These are phyloP conservation scores for Leucophenga maculata DNA, from an alignment of 2,888 invertebrate genomes.

Conservation along the genomic window DNA sequence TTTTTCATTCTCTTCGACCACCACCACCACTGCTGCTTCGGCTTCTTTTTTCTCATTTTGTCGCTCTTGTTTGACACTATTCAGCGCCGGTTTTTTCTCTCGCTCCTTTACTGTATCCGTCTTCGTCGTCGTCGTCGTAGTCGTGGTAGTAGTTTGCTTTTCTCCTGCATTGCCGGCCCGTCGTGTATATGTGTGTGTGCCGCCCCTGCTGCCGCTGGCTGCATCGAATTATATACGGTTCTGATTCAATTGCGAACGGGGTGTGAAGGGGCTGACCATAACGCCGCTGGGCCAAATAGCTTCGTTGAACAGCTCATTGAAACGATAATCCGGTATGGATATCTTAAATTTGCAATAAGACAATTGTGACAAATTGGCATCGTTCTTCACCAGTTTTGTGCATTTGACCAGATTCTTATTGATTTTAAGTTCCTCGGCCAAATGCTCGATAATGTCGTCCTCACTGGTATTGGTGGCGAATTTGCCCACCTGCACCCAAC, in stretches of 20 bases:
- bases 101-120: neutral
- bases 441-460: conserved; percentile 67
- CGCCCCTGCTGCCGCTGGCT: conserved; percentile 7
- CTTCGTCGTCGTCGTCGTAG: conserved; percentile 12
- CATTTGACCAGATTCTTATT: conserved; percentile 68
- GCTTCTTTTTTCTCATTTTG: conserved; percentile 20
- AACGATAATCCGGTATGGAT: conserved; percentile 69
- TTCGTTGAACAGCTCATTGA: conserved; percentile 69
- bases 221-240: conserved; percentile 61
- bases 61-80: conserved; percentile 31
- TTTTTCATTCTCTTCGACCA: conserved; percentile 25
- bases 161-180: neutral
- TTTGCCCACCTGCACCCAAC: conserved; percentile 69
- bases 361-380: conserved; percentile 66
- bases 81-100: conserved; percentile 26
- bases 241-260: conserved; percentile 68
- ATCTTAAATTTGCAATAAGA: conserved; percentile 69
- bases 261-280: conserved; percentile 69
- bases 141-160: neutral
- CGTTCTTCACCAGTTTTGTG: conserved; percentile 68
- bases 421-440: conserved; percentile 67
- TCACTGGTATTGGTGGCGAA: conserved; percentile 68
- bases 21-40: neutral
- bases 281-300: conserved; percentile 69
- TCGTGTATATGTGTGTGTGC: neutral